A percentile compares a stretch with the other conserved stretches of the same genome.
Evolutionary conservation across 2,888 invertebrate genomes (phyloP).

Genomic region (Eristalinus sepulchralis): DNA sequence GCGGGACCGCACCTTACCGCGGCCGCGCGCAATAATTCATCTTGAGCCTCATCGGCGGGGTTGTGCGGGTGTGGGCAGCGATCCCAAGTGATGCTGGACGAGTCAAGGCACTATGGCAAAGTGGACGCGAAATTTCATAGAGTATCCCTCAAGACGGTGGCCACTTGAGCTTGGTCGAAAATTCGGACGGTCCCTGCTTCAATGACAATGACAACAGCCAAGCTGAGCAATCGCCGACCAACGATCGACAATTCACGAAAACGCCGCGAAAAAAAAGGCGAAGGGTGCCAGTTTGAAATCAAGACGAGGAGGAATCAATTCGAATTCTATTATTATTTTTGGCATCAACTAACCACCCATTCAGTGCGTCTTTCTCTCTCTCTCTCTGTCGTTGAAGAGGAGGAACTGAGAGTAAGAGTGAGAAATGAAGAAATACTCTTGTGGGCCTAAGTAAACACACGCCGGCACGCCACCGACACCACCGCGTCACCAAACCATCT

Average conservation of each 20-base stretch:
- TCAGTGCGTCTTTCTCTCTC: not conserved
- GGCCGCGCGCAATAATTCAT: not conserved
- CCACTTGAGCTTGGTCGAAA: conserved; percentile 21
- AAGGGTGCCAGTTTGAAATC: no score
- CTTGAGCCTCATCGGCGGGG: not conserved
- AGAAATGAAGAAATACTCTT: conserved; percentile 15
- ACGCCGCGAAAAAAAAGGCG: not conserved
- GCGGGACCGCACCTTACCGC: not conserved
- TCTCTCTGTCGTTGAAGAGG: not conserved
- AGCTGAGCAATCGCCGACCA: no score
- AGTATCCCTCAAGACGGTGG: conserved; percentile 35
- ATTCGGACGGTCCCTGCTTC: not conserved
- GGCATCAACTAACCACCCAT: not conserved
- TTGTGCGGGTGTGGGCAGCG: not conserved
- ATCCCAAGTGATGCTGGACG: not conserved
- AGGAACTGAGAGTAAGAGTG: conserved; percentile 52
- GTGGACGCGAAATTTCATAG: conserved; percentile 78
- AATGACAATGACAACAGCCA: not conserved
- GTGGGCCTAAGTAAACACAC: conserved; percentile 40
- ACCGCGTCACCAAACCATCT: not conserved
- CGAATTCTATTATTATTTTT: not conserved
- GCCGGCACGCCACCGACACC: no score
- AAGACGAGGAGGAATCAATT: not conserved
- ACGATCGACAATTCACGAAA: no score
- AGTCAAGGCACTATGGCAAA: conserved; percentile 79